Evolutionary conservation across 1,140 invertebrate genomes (phyloP).

Genomic region (Drosophila yakuba): DNA sequence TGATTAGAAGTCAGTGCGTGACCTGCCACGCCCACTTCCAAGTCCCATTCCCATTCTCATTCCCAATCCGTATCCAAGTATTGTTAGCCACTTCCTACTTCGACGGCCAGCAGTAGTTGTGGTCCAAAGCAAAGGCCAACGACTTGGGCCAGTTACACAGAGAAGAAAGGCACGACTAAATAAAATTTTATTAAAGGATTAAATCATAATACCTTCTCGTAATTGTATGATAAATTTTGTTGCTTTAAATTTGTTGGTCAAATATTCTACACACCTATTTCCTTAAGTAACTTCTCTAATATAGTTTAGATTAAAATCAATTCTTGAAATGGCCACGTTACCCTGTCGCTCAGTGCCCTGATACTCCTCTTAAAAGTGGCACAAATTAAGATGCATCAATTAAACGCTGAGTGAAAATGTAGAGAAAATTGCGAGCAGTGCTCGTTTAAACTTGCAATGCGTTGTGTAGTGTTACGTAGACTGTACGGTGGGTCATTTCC

Average conservation of each 20-base stretch:
- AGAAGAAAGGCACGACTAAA: neutral
- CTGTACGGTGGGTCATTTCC: constrained; percentile 44
- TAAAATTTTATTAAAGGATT: neutral
- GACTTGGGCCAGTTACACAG: constrained; percentile 13
- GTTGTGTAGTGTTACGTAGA: constrained; percentile 42
- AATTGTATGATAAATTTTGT: too few relatives aligned
- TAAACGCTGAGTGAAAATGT: neutral
- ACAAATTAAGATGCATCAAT: neutral
- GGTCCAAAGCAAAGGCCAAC: constrained; percentile 39
- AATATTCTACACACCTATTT: too few relatives aligned
- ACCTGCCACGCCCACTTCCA: constrained; percentile 18
- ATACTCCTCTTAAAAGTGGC: too few relatives aligned
- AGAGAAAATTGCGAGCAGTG: neutral
- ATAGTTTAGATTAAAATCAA: neutral
- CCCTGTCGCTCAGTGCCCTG: too few relatives aligned
- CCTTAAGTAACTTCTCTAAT: too few relatives aligned
- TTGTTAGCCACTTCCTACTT: constrained; percentile 51
- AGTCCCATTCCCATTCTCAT: neutral
- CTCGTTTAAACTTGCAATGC: constrained; percentile 6
- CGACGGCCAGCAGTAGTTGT: constrained; percentile 46
- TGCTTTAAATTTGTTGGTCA: too few relatives aligned
- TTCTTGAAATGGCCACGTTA: too few relatives aligned
- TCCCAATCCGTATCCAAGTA: constrained; percentile 12
- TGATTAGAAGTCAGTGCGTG: constrained; percentile 23
- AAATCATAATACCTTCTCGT: too few relatives aligned